Evolutionary conservation across 2,888 invertebrate genomes (phyloP), one percentile per base, ranked within the genome.

Genomic region (Andrena minutula): DNA sequence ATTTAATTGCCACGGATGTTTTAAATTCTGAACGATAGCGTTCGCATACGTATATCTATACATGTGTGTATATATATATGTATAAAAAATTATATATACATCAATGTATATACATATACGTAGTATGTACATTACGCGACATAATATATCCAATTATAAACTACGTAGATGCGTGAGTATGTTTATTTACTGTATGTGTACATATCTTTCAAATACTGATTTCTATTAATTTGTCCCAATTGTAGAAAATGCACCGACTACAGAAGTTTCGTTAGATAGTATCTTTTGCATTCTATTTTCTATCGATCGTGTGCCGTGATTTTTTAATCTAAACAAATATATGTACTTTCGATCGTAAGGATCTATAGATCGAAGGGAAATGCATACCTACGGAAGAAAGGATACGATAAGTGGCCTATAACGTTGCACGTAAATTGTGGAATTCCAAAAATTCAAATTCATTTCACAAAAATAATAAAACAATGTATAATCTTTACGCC

Each of bases 321-420:
- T 63, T 63, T 80, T 65, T 51, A 65, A 72, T 35, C 26, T 20
- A 49, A 60, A 49, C 70, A 60, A 74, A 64, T 60, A 64, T 60
- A 20, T 63, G 26, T 41, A 71, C 32, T 69, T 79, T 79, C 32
- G 23, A 32, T n/a, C 51, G 56, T 32, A 79, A 64, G 63, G 30
- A 47, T 68, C 49, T 61, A 20, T 61, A 20, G 60, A 66, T 30
- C 61, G 23, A 56, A 53, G 5, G 26, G 41, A 70, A 82, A 63
- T 72, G 60, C 32, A 58, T 51, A n/a, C 4, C 41, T 41, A 41
- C 41, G 2, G 16, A 41, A n/a, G 10, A 12, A 20, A 71, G 41
- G 49, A 68, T 35, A 53, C 49, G 60, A 74, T 73, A 71, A 64
- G 82, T 83, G 77, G 81, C 82, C 79, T 87, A 80, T 77, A 72